phyloP scores from a whole-genome alignment of 2,797 vertebrate species.

The Paramormyrops hopkinsi region DNA sequence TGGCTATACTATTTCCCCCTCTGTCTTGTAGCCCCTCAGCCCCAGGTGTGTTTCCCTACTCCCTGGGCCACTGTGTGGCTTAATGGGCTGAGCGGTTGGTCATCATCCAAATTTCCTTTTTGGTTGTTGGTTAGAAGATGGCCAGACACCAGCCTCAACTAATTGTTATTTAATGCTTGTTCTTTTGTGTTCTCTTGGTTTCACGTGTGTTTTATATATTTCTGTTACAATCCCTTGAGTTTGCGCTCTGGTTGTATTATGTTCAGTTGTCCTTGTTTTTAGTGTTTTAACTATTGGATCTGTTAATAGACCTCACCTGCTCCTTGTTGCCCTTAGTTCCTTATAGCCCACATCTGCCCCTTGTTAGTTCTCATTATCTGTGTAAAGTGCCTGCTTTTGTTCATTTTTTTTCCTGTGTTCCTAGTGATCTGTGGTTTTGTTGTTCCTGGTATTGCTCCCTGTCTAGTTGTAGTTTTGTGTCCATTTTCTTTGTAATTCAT shows the following conservation, averaged over 20 bases:
- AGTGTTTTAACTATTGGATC: background rate
- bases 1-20: background rate
- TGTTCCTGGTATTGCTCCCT: background rate
- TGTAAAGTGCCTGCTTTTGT: background rate
- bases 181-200: background rate
- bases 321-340: background rate
- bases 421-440: background rate
- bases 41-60: background rate
- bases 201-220: background rate
- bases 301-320: background rate
- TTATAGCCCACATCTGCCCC: background rate
- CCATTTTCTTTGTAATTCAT: background rate
- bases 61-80: background rate
- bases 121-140: background rate
- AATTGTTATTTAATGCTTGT: background rate
- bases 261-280: background rate
- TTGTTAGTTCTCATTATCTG: background rate
- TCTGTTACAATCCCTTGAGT: background rate
- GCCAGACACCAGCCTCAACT: background rate
- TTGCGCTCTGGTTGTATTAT: background rate
- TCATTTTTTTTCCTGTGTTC: background rate
- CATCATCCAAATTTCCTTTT: background rate
- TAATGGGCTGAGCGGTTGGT: background rate
- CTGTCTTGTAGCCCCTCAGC: background rate
- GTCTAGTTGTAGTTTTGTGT: background rate